Percentiles rank a stretch among this genome's conserved stretches.
phyloP scores from a whole-genome alignment of 1,140 invertebrate genomes.

The Apis laboriosa region DNA sequence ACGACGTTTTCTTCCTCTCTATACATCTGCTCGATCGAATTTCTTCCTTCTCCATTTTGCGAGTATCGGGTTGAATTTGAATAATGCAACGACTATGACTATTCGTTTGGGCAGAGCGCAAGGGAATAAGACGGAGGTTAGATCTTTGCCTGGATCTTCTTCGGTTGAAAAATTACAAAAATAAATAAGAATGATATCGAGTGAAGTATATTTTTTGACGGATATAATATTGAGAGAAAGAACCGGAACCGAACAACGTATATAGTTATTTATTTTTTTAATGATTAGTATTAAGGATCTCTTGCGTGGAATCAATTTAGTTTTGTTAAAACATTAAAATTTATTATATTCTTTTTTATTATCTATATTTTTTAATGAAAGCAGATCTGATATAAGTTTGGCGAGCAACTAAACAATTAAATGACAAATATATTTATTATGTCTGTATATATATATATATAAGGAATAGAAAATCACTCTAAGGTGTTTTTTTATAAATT shows the following conservation, averaged over 20 bases:
- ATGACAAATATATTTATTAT: too few relatives aligned
- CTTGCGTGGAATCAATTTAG: not conserved
- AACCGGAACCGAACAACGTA: not conserved
- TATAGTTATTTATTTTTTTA: not conserved
- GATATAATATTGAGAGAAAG: not conserved
- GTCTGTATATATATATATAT: too few relatives aligned
- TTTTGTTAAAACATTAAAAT: too few relatives aligned
- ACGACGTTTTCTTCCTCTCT: not conserved
- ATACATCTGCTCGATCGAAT: not conserved
- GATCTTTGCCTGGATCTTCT: not conserved
- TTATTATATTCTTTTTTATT: too few relatives aligned
- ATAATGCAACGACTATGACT: not conserved
- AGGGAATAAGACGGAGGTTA: not conserved
- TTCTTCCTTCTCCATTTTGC: not conserved
- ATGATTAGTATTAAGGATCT: not conserved
- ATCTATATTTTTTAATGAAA: too few relatives aligned
- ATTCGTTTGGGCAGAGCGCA: not conserved
- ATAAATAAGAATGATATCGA: slow-evolving; percentile 30
- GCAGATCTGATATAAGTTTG: too few relatives aligned
- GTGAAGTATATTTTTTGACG: slow-evolving; percentile 2
- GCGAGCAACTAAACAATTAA: too few relatives aligned
- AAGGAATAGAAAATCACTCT: too few relatives aligned
- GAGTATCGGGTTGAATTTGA: slow-evolving; percentile 14
- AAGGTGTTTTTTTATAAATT: too few relatives aligned
- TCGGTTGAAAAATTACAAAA: slow-evolving; percentile 11